Evolutionary conservation across 1,140 invertebrate species (phyloP).

Genomic region (Drosophila pectinifera): DNA sequence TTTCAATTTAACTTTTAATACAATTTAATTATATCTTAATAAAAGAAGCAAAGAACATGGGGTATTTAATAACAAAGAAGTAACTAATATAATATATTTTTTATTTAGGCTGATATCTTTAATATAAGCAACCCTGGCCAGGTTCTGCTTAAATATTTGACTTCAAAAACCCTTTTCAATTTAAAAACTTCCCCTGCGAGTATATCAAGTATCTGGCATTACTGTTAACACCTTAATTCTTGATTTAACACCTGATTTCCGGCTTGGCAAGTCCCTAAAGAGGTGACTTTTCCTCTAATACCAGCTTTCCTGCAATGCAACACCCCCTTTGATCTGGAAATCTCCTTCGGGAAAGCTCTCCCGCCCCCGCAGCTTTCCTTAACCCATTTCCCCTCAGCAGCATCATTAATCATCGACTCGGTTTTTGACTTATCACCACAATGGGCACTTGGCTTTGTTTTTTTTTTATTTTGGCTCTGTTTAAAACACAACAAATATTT

Average conservation of each 20-base stretch:
- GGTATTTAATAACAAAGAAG: too few species aligned
- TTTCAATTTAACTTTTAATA: too few species aligned
- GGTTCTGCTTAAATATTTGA: too few species aligned
- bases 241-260: not conserved
- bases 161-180: too few species aligned
- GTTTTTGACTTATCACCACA: constrained; percentile 20
- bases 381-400: not conserved
- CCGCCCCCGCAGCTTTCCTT: not conserved
- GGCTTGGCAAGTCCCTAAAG: not conserved
- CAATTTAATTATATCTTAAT: too few species aligned
- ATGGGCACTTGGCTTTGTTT: not conserved
- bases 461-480: not conserved
- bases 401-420: constrained; percentile 17
- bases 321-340: constrained; percentile 8
- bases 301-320: not conserved
- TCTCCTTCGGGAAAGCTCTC: constrained; percentile 1
- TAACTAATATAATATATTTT: too few species aligned
- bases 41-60: too few species aligned
- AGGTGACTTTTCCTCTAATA: too few species aligned
- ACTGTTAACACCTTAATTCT: not conserved
- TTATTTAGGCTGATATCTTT: too few species aligned
- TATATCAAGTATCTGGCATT: not conserved
- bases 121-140: too few species aligned
- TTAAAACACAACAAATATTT: constrained; percentile 19
- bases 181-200: too few species aligned